Percentiles rank a stretch among this genome's conserved stretches.
Evolutionary conservation across 2,113 vertebrate genomes (phyloP).

Genomic region (Philantomba maxwellii): DNA sequence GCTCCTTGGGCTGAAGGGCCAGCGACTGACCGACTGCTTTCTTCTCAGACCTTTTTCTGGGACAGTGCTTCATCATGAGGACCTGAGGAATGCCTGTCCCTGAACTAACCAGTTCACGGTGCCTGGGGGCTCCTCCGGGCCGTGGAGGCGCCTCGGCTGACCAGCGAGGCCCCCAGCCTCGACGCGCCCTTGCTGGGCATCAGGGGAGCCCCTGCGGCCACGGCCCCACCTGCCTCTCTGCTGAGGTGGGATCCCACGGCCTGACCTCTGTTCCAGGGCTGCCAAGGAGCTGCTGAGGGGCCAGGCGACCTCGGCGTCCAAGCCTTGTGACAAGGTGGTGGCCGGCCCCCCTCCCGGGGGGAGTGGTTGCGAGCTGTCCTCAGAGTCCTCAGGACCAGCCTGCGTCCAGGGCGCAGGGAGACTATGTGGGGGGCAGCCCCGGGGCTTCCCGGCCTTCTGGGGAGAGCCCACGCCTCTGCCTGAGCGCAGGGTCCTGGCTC

Average conservation of each 20-base stretch:
- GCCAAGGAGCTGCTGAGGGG: not conserved
- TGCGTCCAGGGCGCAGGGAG: not conserved
- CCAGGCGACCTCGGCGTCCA: rapidly evolving
- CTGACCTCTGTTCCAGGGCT: rapidly evolving
- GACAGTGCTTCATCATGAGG: not conserved
- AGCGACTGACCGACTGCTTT: rapidly evolving
- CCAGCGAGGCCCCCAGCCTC: too few relatives aligned
- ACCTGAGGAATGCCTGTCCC: not conserved
- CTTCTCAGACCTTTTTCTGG: not conserved
- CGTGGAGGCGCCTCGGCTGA: rapidly evolving
- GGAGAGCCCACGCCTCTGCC: not conserved
- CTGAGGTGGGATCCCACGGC: rapidly evolving
- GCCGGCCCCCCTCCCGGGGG: rapidly evolving
- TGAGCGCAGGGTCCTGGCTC: not conserved
- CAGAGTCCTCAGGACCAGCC: not conserved
- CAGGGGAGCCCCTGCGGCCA: not conserved
- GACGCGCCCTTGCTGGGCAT: not conserved
- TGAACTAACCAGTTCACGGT: not conserved
- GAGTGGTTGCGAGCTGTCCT: not conserved
- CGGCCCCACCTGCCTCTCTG: not conserved
- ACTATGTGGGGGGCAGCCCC: not conserved
- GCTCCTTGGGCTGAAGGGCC: not conserved
- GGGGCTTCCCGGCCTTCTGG: not conserved
- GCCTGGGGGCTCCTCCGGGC: not conserved
- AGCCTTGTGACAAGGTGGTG: rapidly evolving